phyloP scores from a whole-genome alignment of 2,113 vertebrate genomes.

The Gadus chalcogrammus region DNA sequence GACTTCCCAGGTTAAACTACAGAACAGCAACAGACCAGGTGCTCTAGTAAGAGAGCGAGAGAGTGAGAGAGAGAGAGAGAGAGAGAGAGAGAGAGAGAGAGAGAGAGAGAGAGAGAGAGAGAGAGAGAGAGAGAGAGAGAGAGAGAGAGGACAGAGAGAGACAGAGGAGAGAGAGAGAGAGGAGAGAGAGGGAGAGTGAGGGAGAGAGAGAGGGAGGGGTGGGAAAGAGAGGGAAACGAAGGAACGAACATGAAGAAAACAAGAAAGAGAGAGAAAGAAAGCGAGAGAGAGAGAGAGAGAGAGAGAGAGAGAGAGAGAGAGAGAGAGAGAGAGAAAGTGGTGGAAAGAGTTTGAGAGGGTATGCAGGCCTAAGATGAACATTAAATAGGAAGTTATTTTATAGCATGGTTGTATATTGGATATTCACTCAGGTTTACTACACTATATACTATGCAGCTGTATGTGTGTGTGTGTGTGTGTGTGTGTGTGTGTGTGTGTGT shows the following conservation, averaged over 20 bases:
- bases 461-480: constrained; percentile 18
- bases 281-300: neutral
- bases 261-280: neutral
- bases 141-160: neutral
- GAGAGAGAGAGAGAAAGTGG: neutral
- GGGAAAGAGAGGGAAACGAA: constrained; percentile 16
- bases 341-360: neutral
- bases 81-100: neutral
- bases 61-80: neutral
- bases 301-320: neutral
- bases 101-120: neutral
- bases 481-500: constrained; percentile 27
- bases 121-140: neutral
- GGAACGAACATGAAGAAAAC: too few species aligned
- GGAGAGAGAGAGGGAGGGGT: constrained; percentile 3
- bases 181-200: neutral
- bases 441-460: constrained; percentile 42
- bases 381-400: too few species aligned
- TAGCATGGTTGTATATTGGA: too few species aligned
- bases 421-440: constrained; percentile 5
- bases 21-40: too few species aligned
- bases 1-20: too few species aligned
- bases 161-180: neutral
- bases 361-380: too few species aligned
- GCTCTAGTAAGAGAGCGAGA: neutral